These are phyloP conservation scores for Patiria pectinifera DNA, from an alignment of 53 echinoderm and acorn worm genomes.

Conservation along the genomic window DNA sequence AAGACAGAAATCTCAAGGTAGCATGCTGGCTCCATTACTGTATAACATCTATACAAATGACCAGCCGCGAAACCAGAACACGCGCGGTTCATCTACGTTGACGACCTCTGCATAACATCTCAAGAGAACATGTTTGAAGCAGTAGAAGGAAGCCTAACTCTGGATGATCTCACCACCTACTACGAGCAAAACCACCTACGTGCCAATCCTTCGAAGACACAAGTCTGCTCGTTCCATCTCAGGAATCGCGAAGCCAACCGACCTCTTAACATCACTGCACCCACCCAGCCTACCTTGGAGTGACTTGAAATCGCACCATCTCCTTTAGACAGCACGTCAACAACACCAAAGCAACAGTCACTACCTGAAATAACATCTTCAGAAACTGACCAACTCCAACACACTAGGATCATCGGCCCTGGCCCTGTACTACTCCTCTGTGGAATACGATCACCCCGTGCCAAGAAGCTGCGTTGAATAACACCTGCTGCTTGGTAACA, in stretches of 20 bases:
- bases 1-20: constrained; percentile 45
- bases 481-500: constrained; percentile 1
- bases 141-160: neutral
- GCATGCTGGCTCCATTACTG: constrained; percentile 58
- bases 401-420: neutral
- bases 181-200: no score
- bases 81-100: constrained; percentile 13
- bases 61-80: constrained; percentile 49
- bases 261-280: no score
- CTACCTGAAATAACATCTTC: neutral
- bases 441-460: constrained; percentile 21
- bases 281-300: neutral
- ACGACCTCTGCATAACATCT: constrained; percentile 10
- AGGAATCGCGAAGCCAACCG: no score
- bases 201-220: no score
- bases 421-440: neutral
- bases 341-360: neutral
- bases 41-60: constrained; percentile 75
- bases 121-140: neutral
- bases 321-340: constrained; percentile 16
- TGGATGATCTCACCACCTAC: no score
- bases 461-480: constrained; percentile 46
- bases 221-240: no score
- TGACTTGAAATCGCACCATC: neutral
- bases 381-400: constrained; percentile 29